Conservation (phyloP, 2,888 invertebrate genomes). For the Meghimatium bilineatum region DNA sequence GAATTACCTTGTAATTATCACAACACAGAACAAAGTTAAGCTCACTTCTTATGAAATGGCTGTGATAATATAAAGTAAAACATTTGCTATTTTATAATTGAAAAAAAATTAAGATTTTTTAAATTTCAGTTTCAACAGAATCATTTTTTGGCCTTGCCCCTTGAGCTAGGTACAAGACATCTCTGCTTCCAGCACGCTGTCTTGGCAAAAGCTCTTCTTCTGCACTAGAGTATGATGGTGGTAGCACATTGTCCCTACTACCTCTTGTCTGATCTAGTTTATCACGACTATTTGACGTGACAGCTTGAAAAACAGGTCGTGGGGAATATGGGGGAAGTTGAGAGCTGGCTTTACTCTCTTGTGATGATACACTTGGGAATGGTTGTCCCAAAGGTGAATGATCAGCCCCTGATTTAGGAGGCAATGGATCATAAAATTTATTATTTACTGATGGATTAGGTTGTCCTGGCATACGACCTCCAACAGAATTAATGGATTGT, state of each 20-base stretch:
- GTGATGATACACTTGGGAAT: conserved; percentile 19
- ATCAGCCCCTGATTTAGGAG: conserved; percentile 34
- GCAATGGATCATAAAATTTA: conserved; percentile 11
- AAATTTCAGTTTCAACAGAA: conserved; percentile 56
- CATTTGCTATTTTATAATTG: neutral
- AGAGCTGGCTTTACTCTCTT: conserved; percentile 22
- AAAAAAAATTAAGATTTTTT: neutral
- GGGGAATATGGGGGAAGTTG: conserved; percentile 34
- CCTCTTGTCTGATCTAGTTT: conserved; percentile 31
- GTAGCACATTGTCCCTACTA: conserved; percentile 27
- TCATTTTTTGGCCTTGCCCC: conserved; percentile 36
- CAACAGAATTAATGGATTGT: conserved; percentile 39
- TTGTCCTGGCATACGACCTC: conserved; percentile 28
- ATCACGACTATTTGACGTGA: conserved; percentile 38
- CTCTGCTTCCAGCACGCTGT: conserved; percentile 12
- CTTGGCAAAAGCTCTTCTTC: conserved; percentile 5
- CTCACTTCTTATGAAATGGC: neutral
- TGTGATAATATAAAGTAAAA: neutral
- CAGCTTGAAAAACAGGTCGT: neutral
- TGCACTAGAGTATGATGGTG: conserved; percentile 35
- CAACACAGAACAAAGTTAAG: neutral
- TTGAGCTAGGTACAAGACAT: conserved; percentile 47
- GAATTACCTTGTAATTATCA: neutral
- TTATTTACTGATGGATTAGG: conserved; percentile 17
- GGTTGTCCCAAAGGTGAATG: neutral